A percentile compares a stretch with the other conserved stretches of the same genome.
Conservation (phyloP, 2,113 vertebrate genomes). For the Cacatua alba region DNA sequence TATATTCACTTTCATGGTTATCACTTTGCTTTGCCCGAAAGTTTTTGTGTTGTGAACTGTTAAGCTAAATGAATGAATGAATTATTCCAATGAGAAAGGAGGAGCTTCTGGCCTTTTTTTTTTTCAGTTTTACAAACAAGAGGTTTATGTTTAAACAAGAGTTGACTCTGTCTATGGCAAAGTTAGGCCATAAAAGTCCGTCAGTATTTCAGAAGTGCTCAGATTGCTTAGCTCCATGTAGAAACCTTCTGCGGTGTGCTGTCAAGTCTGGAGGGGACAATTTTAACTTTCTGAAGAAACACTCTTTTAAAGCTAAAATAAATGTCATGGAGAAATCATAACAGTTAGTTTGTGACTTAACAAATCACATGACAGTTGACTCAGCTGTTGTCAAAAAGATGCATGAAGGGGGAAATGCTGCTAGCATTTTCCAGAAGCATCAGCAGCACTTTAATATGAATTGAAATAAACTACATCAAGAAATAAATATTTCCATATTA, state of each 20-base stretch:
- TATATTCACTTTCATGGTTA: not conserved
- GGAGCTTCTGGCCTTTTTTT: not conserved
- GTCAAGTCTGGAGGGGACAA: not conserved
- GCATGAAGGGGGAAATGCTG: not conserved
- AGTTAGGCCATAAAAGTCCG: not conserved
- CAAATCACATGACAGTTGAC: not conserved
- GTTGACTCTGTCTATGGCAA: not conserved
- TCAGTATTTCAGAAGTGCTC: not conserved
- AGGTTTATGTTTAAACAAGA: not conserved
- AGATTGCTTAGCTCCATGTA: not conserved
- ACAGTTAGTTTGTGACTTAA: not conserved
- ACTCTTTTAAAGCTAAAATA: not conserved
- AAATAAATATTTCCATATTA: not conserved
- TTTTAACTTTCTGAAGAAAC: not conserved
- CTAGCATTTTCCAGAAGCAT: not conserved
- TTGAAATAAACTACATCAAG: not conserved
- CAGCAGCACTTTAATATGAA: not conserved
- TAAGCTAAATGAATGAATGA: not conserved
- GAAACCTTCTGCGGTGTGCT: not conserved
- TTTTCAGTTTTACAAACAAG: not conserved
- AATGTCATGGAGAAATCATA: not conserved
- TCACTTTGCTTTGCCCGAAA: not conserved
- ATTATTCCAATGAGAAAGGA: not conserved
- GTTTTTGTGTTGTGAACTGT: not conserved
- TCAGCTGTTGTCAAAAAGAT: not conserved